These are phyloP conservation scores for Peromyscus maniculatus DNA, from an alignment of 2,113 vertebrate genomes.

Conservation along the genomic window DNA sequence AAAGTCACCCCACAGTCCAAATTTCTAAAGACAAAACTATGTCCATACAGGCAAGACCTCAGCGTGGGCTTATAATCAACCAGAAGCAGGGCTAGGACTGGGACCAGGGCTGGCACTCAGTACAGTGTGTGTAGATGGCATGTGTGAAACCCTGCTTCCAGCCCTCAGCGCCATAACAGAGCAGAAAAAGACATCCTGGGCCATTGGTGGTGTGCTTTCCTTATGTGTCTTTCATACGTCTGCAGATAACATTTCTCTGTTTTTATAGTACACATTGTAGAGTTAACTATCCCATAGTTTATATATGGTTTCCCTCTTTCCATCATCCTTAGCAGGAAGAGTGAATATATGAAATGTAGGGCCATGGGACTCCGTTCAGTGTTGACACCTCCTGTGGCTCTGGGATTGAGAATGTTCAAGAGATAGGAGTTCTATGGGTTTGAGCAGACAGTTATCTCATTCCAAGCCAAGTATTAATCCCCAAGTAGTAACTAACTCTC, in stretches of 20 bases:
- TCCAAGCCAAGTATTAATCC: not conserved
- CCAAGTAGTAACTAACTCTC: conserved; percentile 8
- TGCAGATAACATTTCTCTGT: not conserved
- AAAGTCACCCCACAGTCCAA: no score
- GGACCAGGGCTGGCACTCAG: not conserved
- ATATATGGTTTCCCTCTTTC: not conserved
- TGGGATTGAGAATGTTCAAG: not conserved
- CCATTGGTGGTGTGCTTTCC: no score
- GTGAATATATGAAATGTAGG: not conserved
- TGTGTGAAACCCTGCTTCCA: not conserved
- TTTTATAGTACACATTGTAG: not conserved
- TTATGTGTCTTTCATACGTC: not conserved
- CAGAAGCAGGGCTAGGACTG: not conserved
- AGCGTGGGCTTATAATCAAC: not conserved
- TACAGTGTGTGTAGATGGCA: not conserved
- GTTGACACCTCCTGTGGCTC: not conserved
- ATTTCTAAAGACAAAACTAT: not conserved
- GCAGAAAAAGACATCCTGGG: not conserved
- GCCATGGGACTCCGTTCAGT: not conserved
- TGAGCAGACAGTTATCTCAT: not conserved
- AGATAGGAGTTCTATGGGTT: not conserved
- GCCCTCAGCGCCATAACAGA: not conserved
- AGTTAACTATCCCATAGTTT: not conserved
- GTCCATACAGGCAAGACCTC: not conserved
- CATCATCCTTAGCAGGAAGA: not conserved